phyloP scores from a whole-genome alignment of 2,113 vertebrate genomes.

The Psilopsiagon aymara region DNA sequence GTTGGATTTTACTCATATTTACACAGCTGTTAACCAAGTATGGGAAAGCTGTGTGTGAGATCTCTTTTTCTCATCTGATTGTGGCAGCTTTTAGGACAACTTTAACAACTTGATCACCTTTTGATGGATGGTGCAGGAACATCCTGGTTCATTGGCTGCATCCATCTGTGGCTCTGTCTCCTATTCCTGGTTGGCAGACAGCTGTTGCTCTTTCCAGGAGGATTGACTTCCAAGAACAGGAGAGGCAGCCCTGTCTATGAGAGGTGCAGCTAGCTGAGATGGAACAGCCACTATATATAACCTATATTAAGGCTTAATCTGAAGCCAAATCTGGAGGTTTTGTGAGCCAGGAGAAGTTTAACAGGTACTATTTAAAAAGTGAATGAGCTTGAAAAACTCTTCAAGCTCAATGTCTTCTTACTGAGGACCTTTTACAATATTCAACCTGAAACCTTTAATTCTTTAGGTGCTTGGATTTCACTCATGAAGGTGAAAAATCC shows the following conservation, averaged over 20 bases:
- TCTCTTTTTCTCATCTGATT: not conserved
- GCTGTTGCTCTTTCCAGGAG: not conserved
- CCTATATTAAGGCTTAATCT: not conserved
- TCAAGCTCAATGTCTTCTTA: not conserved
- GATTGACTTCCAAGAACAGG: not conserved
- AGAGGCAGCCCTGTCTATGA: not conserved
- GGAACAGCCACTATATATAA: not conserved
- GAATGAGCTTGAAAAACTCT: not conserved
- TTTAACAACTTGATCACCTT: not conserved
- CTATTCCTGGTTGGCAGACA: accelerated
- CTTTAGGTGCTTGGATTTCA: not conserved
- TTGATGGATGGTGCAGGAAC: not conserved
- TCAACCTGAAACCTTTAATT: not conserved
- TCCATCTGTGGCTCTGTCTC: not conserved
- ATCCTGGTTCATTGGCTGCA: not conserved
- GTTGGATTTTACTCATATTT: not conserved
- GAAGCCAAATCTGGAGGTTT: not conserved
- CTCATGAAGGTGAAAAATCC: not conserved
- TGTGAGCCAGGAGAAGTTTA: not conserved
- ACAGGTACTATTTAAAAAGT: not conserved
- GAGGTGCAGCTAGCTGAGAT: not conserved
- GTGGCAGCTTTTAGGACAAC: not conserved
- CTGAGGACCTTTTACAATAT: not conserved
- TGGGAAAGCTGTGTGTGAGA: not conserved
- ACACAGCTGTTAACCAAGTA: not conserved